Evolutionary conservation across 2,113 vertebrate species (phyloP).

Genomic region (Vanacampus margaritifer): DNA sequence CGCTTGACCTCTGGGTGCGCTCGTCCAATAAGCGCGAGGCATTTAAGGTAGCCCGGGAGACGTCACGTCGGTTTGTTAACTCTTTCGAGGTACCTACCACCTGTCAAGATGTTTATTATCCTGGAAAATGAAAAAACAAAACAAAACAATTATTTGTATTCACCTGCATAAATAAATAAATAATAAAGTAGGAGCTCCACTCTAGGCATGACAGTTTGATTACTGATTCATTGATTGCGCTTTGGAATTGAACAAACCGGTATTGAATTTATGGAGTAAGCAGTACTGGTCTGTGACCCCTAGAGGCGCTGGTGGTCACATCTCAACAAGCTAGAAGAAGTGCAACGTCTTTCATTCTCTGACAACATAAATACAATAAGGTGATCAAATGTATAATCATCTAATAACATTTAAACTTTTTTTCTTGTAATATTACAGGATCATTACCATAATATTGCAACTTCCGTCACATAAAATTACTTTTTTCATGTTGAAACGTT

Average conservation of each 20-base stretch:
- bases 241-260: neutral
- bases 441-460: no score
- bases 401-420: no score
- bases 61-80: conserved; percentile 65
- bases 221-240: neutral
- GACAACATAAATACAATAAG: no score
- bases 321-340: neutral
- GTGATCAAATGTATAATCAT: no score
- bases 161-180: neutral
- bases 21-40: conserved; percentile 58
- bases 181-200: neutral
- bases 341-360: no score
- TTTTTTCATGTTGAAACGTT: no score
- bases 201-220: neutral
- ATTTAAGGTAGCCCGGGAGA: conserved; percentile 32
- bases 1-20: conserved; percentile 32
- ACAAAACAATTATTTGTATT: neutral
- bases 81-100: conserved; percentile 12
- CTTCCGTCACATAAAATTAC: no score
- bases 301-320: neutral
- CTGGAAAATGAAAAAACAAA: neutral
- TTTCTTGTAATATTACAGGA: no score
- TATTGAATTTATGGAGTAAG: neutral
- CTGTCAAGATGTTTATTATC: neutral
- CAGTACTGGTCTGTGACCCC: neutral